Evolutionary conservation across 2,797 vertebrate species (phyloP).

Genomic region (Phyllotis vaccarum): DNA sequence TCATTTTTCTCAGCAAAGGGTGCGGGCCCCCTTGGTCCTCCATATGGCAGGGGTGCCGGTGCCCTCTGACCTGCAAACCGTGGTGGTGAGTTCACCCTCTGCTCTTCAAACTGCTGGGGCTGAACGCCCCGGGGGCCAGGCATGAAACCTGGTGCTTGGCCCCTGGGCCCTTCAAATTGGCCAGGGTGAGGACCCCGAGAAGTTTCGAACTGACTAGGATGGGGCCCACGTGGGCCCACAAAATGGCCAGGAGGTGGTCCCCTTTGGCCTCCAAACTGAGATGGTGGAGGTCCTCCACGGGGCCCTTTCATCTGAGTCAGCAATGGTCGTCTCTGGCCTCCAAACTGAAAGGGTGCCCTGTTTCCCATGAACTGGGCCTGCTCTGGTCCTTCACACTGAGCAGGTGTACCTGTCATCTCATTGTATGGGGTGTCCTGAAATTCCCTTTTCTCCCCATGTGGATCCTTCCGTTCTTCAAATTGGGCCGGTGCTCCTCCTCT

Average conservation of each 20-base stretch:
- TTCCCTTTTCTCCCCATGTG: constrained; percentile 90
- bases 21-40: constrained; percentile 88
- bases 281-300: constrained; percentile 84
- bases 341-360: constrained; percentile 90
- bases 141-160: constrained; percentile 71
- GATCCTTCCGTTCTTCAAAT: constrained; percentile 91
- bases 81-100: constrained; percentile 84
- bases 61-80: constrained; percentile 85
- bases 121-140: constrained; percentile 74
- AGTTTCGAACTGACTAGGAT: constrained; percentile 85
- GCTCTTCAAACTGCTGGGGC: constrained; percentile 83
- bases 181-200: constrained; percentile 85
- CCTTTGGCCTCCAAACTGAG: constrained; percentile 88
- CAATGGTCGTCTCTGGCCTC: constrained; percentile 91
- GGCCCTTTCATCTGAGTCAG: constrained; percentile 88
- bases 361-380: constrained; percentile 91
- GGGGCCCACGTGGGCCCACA: constrained; percentile 89
- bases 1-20: constrained; percentile 87
- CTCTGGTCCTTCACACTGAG: constrained; percentile 89
- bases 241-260: constrained; percentile 90
- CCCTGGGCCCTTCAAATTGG: constrained; percentile 82
- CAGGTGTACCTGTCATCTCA: constrained; percentile 85
- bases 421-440: constrained; percentile 90
- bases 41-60: constrained; percentile 89
- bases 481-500: constrained; percentile 91